Evolutionary conservation across 2,888 invertebrate species (phyloP).

Genomic region (Sussaba pulchella): DNA sequence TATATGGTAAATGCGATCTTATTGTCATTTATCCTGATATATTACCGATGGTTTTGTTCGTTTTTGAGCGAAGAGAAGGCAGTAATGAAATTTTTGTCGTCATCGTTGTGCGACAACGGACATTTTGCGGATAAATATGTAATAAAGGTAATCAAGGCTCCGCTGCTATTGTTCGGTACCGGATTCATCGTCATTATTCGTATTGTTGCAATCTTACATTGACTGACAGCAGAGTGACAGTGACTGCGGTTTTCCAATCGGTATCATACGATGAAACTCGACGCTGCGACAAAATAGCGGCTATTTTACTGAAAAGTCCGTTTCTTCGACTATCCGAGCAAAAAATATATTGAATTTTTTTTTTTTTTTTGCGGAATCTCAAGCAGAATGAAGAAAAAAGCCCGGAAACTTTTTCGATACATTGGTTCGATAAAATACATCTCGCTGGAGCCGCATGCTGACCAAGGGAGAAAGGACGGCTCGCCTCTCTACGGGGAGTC

Average conservation of each 20-base stretch:
- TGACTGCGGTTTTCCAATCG: slow-evolving; percentile 14
- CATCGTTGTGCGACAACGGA: slow-evolving; percentile 24
- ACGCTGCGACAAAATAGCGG: slow-evolving; percentile 28
- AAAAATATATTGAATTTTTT: slow-evolving; percentile 34
- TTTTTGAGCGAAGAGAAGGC: slow-evolving; percentile 1
- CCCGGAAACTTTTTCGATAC: slow-evolving; percentile 24
- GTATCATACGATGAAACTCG: slow-evolving; percentile 26
- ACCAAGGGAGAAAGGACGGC: slow-evolving; percentile 40
- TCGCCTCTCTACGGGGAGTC: slow-evolving; percentile 80
- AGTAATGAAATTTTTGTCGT: slow-evolving; percentile 24
- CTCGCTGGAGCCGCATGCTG: slow-evolving; percentile 43
- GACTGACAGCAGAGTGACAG: slow-evolving; percentile 27
- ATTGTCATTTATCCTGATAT: slow-evolving; percentile 44
- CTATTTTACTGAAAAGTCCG: slow-evolving; percentile 20
- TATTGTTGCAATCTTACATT: slow-evolving; percentile 27
- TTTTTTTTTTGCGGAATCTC: slow-evolving; percentile 29
- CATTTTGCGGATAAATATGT: slow-evolving; percentile 5
- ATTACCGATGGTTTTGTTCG: slow-evolving; percentile 30
- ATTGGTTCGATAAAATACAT: slow-evolving; percentile 48
- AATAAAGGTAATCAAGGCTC: slow-evolving; percentile 12
- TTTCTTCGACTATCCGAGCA: slow-evolving; percentile 25
- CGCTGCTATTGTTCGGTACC: slow-evolving; percentile 5
- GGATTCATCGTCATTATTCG: not conserved
- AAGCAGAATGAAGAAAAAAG: slow-evolving; percentile 37
- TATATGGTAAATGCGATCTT: slow-evolving; percentile 13